phyloP scores from a whole-genome alignment of 2,113 vertebrate species.

The Choloepus hoffmanni region DNA sequence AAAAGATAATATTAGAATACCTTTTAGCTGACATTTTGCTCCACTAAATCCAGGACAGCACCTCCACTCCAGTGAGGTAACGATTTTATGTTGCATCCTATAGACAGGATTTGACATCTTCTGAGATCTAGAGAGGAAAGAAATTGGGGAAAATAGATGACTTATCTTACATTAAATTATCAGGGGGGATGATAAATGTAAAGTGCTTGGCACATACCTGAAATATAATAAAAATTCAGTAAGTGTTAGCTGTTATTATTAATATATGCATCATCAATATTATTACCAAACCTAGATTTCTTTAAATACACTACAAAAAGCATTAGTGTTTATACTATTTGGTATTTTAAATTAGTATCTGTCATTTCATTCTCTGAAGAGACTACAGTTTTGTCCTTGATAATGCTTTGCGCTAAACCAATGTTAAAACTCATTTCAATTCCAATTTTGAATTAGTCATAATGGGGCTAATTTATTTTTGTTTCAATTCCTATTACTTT shows the following conservation, averaged over 20 bases:
- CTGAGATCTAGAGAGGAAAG: constrained; percentile 82
- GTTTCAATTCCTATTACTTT: constrained; percentile 7
- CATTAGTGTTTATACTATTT: not conserved
- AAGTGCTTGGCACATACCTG: not conserved
- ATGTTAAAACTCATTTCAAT: constrained; percentile 46
- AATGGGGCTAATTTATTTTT: not conserved
- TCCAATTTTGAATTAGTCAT: constrained; percentile 6
- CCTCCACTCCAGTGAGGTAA: constrained; percentile 89
- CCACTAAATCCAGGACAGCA: constrained; percentile 89
- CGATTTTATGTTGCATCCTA: constrained; percentile 88
- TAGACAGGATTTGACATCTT: constrained; percentile 83
- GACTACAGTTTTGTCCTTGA: not conserved
- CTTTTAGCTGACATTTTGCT: constrained; percentile 84
- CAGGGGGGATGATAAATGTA: not conserved
- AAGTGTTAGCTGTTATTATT: not conserved
- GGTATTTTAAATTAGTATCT: constrained; percentile 2
- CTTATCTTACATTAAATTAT: constrained; percentile 51
- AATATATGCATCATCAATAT: constrained; percentile 46
- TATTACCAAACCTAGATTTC: not conserved
- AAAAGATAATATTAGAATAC: constrained; percentile 69
- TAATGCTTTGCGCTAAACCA: constrained; percentile 35
- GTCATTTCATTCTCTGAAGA: constrained; percentile 19
- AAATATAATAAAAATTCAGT: constrained; percentile 3
- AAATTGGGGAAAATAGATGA: constrained; percentile 51
- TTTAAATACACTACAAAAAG: not conserved